Evolutionary conservation across 2,888 invertebrate species (phyloP).

Genomic region (Machimus rusticus): DNA sequence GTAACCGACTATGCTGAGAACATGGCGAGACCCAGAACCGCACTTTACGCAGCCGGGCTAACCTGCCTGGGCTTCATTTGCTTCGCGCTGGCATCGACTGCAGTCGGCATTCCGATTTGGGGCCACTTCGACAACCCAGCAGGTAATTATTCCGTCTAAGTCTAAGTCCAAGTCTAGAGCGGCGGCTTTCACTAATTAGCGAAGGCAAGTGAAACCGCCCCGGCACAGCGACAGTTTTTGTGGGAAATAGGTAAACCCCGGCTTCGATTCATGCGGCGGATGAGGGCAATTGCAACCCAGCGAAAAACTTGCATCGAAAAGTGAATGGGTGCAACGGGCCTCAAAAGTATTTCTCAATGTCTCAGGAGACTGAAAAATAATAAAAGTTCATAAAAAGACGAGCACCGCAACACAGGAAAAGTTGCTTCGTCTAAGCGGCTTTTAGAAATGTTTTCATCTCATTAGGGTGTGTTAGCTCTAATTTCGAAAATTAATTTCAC

Average conservation of each 20-base stretch:
- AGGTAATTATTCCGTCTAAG: conserved; percentile 62
- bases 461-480: not conserved
- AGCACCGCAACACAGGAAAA: not conserved
- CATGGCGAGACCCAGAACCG: conserved; percentile 61
- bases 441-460: not conserved
- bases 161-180: not conserved
- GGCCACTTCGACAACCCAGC: conserved; percentile 74
- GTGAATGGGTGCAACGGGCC: not conserved
- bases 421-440: not conserved
- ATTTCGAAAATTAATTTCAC: not conserved
- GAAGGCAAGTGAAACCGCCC: not conserved
- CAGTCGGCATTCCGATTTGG: conserved; percentile 86
- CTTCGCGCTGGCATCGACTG: conserved; percentile 82
- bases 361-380: not conserved
- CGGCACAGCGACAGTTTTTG: not conserved
- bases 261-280: not conserved
- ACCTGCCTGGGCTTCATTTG: conserved; percentile 73
- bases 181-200: conserved; percentile 17
- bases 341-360: not conserved
- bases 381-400: not conserved
- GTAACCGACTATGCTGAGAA: conserved; percentile 45
- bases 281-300: not conserved
- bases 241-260: not conserved
- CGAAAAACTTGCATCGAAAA: not conserved
- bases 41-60: conserved; percentile 63